These are phyloP conservation scores for Tarsius wallacei DNA, from an alignment of 2,797 vertebrate genomes.

Conservation along the genomic window DNA sequence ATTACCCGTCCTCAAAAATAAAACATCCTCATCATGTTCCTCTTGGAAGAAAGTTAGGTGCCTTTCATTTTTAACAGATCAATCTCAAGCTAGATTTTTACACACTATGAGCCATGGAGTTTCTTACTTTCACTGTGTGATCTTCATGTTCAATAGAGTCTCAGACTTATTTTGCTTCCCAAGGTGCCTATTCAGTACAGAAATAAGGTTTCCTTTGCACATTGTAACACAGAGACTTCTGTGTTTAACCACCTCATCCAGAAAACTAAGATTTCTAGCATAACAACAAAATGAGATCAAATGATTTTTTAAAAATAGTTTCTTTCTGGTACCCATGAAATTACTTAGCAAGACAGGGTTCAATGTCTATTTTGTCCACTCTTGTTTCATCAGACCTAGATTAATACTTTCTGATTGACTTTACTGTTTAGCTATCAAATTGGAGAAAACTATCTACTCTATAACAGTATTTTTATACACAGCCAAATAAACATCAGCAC, in stretches of 20 bases:
- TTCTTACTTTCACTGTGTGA: background rate
- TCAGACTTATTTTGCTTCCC: slow-evolving; percentile 11
- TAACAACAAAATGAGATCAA: background rate
- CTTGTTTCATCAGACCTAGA: background rate
- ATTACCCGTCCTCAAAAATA: background rate
- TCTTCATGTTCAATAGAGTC: background rate
- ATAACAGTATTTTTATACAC: background rate
- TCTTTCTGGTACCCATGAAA: background rate
- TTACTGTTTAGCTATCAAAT: background rate
- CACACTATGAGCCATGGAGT: background rate
- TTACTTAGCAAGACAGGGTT: background rate
- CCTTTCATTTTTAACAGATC: background rate
- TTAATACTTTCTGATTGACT: slow-evolving; percentile 38
- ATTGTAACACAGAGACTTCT: background rate
- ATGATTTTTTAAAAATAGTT: background rate
- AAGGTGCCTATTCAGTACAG: background rate
- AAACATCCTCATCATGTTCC: background rate
- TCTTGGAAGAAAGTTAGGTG: background rate
- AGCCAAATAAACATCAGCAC: slow-evolving; percentile 41
- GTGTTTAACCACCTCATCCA: background rate
- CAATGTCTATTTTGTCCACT: background rate
- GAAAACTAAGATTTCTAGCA: background rate
- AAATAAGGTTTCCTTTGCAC: slow-evolving; percentile 4
- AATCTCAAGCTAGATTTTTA: background rate
- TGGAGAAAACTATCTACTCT: background rate